Base-by-base conservation (phyloP, 2,797 vertebrate species). In the Psittacula echo region DNA sequence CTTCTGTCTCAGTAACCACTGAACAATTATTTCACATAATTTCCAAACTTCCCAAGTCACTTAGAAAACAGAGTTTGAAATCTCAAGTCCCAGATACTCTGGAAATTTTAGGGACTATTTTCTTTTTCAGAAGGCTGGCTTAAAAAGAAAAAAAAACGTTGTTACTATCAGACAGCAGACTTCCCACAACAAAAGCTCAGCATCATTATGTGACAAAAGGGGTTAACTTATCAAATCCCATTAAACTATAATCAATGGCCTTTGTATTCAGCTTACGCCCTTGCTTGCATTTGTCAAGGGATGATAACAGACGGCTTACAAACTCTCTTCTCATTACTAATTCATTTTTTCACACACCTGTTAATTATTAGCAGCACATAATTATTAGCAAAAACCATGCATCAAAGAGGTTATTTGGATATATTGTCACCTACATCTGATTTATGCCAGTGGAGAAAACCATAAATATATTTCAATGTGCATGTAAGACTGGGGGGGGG, bases 301-400 rank as follows among this genome's bases (percentile, higher is more conserved):
- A 97, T 92, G 92, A 87, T 92, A 97, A 95, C 96, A 97, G 96
- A 96, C 92, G 78, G 95, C 92, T 95, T 95, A 97, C 84, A 96
- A 94, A 96, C 96, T 90, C 95, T 96, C 87, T 95, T 81, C 95
- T 96, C 96, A 96, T 97, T 96, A 96, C 89, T 95, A 97, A 97
- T 96, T 95, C 94, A 95, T 95, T 96, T 95, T 94, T 97, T 95
- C 93, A 95, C 90, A 96, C 94, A 97, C 95, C 96, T 97, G 95
- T 97, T 96, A 97, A 97, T 96, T 97, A 97, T 95, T 96, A 95
- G 92, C 93, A 93, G 90, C 95, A 96, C 92, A 95, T 89, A 95
- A 95, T 95, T 95, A 97, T 97, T 95, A 95, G 91, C 94, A 95
- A 96, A 96, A 97, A 65, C 29, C 87, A 87, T 95, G 92, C 94